Conservation (phyloP, 2,888 invertebrate genomes). For the Eremobia ochroleuca region DNA sequence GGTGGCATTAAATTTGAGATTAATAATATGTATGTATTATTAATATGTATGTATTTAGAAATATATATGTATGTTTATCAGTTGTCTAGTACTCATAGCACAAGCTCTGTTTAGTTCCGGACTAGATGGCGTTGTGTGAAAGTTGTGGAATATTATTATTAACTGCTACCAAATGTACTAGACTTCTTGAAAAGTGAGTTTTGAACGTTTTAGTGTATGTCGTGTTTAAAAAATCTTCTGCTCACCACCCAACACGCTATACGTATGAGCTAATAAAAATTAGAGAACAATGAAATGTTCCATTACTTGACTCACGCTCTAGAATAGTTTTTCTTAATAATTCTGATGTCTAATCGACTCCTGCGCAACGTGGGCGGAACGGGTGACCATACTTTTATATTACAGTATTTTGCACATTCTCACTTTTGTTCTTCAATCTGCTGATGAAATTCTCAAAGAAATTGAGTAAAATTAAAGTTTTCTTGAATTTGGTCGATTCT, state of each 20-base stretch:
- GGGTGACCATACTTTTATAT: slow-evolving; percentile 51
- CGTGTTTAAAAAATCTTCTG: background rate
- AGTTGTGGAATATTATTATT: too few species aligned
- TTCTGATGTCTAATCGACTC: slow-evolving; percentile 67
- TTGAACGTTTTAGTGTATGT: background rate
- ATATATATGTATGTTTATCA: too few species aligned
- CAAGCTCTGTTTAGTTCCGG: too few species aligned
- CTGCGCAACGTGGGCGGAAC: slow-evolving; percentile 56
- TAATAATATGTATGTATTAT: too few species aligned
- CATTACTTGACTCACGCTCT: slow-evolving; percentile 64
- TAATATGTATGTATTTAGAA: too few species aligned
- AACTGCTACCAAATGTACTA: too few species aligned
- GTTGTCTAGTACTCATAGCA: too few species aligned
- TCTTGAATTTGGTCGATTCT: background rate
- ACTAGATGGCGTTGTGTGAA: too few species aligned
- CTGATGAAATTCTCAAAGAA: background rate
- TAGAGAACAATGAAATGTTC: slow-evolving; percentile 62
- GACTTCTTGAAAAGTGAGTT: too few species aligned
- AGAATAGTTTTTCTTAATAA: slow-evolving; percentile 69
- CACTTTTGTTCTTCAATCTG: background rate
- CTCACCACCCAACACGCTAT: background rate
- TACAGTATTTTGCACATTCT: background rate
- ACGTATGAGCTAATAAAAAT: slow-evolving; percentile 23
- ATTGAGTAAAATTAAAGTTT: background rate
- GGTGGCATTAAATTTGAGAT: background rate